Base-by-base conservation (phyloP, 2,113 vertebrate species). In the Semicossyphus pulcher region DNA sequence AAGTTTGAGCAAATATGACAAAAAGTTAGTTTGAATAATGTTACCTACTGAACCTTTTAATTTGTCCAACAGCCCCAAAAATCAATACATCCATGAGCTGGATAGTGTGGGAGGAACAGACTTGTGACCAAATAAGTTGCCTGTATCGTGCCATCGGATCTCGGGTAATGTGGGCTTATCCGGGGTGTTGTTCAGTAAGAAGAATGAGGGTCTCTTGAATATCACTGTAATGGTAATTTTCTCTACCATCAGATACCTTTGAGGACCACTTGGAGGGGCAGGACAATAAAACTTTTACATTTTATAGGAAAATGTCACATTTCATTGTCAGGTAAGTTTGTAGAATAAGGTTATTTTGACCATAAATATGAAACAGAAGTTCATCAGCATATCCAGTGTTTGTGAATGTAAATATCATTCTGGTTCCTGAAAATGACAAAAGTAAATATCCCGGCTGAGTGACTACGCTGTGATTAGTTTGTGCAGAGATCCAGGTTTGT, bases 91-190 rank as follows among this genome's bases (percentile, higher is more conserved):
- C 78, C 0, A 92, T 94, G 92, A 96, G 96, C 59, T 98, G 95
- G 89, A n/a, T 99, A 59, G 90, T 92, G 6, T 99, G 98, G 98
- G 96, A 98, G 73, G 95, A 97, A 18, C 97, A 98, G 66, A 97
- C 94, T 0, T 93, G 96, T 80, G 92, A 95, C 4, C 91, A 97
- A 14, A 89, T 99, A 25, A 61, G 93, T 42, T 89, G 93, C 0
- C 89, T 97, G 37, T 90, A 94, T 76, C 95, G 95, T 57, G 96
- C 98, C 25, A 90, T 99, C 49, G 96, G 95, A 77, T 93, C 83
- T 21, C 85, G 87, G 92, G 98, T 99, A 93, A 94, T 52, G 29
- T 54, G 16, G n/a, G 45, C 28, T 11, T 12, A 37, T 28, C 4
- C 26, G 9, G 2, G 26, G 18, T 49, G 23, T 44, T 51, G 2